Conservation (phyloP, 2,113 vertebrate species). For the Alouatta palliata region DNA sequence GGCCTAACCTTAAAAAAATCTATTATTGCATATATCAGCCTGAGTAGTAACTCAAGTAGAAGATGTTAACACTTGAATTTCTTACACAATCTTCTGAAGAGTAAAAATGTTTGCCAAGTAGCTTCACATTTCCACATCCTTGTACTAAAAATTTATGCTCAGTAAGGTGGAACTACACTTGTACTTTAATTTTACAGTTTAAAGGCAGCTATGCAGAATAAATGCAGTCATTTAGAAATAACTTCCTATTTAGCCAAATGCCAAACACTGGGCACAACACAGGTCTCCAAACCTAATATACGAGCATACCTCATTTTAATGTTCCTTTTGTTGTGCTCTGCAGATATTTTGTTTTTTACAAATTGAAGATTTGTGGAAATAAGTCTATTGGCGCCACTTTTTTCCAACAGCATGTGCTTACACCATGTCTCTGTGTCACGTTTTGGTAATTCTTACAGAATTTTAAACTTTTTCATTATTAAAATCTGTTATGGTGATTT, state of each 20-base stretch:
- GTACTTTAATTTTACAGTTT: constrained; percentile 25
- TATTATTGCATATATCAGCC: background rate
- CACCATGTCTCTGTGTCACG: background rate
- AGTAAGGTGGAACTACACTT: background rate
- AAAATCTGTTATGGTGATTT: background rate
- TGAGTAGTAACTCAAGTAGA: background rate
- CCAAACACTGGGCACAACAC: background rate
- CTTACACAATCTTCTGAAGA: background rate
- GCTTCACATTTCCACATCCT: background rate
- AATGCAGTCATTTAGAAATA: constrained; percentile 26
- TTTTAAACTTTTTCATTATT: background rate
- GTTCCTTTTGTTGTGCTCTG: background rate
- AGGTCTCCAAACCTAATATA: background rate
- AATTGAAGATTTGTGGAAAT: background rate
- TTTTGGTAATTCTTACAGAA: background rate
- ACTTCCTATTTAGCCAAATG: constrained; percentile 45
- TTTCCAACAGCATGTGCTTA: background rate
- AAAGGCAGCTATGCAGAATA: background rate
- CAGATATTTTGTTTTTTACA: background rate
- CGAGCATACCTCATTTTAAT: background rate
- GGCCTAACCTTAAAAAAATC: background rate
- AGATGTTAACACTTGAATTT: background rate
- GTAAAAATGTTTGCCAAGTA: constrained; percentile 15
- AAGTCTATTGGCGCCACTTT: background rate
- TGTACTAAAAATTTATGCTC: background rate